Evolutionary conservation across 2,797 vertebrate genomes (phyloP), one percentile per base, ranked within the genome.

Genomic region (Trachurus trachurus): DNA sequence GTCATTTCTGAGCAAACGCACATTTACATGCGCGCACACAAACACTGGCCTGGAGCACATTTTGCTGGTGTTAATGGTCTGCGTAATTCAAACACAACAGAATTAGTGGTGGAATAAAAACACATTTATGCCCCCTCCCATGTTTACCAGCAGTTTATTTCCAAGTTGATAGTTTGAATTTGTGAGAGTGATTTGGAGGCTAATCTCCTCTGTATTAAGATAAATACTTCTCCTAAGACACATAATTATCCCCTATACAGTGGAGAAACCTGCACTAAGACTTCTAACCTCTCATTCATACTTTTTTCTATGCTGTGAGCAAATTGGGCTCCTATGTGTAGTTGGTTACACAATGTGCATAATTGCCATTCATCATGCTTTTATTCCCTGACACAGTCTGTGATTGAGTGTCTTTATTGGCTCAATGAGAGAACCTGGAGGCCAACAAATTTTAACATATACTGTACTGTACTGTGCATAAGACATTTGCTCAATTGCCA

Each of bases 1-100:
- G 74, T 84, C 71, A 81, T 87, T 87, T 85, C 83, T 75, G 67
- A 77, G 71, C 77, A 86, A 72, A 85, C 54, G 68, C 68, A 65
- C 52, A 40, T 59, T 66, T 49, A 67, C 61, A 44, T 61, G 47
- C 53, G 12, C 71, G 37, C 42, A 52, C 72, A 37, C 44, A 39
- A 59, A 61, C 58, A 49, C 42, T n/a, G 37, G 80, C 85, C 76
- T 61, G 45, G 7, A 91, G 89, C 87, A 76, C 80, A 90, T 85
- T 88, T 88, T 87, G 63, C 78, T 61, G 8, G 77, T 81, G 78
- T 83, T 89, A 92, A 93, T 93, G 92, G 89, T 82, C 89, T 90
- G 88, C 82, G 76, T 89, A 93, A 92, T 91, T 89, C 85, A 88
- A 92, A 91, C 80, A 89, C 87, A 92, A 86, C 87, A 90, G 81